Conservation (phyloP, 2,888 invertebrate species). For the Drosophila prostipennis region DNA sequence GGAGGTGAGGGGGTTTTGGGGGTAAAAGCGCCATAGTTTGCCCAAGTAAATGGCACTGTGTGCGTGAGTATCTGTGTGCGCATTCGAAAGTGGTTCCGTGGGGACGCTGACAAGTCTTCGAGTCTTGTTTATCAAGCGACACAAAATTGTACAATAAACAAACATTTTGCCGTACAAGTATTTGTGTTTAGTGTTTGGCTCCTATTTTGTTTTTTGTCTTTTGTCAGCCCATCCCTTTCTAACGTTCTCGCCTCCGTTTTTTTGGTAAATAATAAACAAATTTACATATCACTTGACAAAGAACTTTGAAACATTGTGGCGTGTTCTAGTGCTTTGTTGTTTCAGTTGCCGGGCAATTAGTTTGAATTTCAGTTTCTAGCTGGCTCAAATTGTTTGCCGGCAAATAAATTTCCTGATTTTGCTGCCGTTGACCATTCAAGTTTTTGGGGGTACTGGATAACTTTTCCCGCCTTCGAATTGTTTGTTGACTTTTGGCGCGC, state of each 20-base stretch:
- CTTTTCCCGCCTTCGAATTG: constrained; percentile 32
- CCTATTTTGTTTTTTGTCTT: constrained; percentile 13
- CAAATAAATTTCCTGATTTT: constrained; percentile 36
- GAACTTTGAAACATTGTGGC: constrained; percentile 73
- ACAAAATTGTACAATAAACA: constrained; percentile 75
- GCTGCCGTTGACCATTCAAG: constrained; percentile 26
- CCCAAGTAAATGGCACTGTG: constrained; percentile 24
- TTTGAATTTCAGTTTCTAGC: constrained; percentile 42
- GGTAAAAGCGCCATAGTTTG: constrained; percentile 55
- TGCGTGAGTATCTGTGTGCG: constrained; percentile 35
- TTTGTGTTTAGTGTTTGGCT: constrained; percentile 52
- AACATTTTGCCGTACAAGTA: constrained; percentile 63
- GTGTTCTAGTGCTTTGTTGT: constrained; percentile 11
- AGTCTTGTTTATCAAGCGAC: constrained; percentile 74
- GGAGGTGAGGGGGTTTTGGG: not conserved
- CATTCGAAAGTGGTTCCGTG: constrained; percentile 53
- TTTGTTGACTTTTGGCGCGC: constrained; percentile 52
- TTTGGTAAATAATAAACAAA: constrained; percentile 65
- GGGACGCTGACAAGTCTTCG: constrained; percentile 51
- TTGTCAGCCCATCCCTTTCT: constrained; percentile 39
- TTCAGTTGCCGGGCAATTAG: constrained; percentile 51
- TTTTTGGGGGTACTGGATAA: constrained; percentile 9
- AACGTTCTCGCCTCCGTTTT: constrained; percentile 44
- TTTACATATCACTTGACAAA: constrained; percentile 75
- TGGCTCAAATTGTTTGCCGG: constrained; percentile 37